Evolutionary conservation across 2,113 vertebrate genomes (phyloP).

Genomic region (Pseudopipra pipra): DNA sequence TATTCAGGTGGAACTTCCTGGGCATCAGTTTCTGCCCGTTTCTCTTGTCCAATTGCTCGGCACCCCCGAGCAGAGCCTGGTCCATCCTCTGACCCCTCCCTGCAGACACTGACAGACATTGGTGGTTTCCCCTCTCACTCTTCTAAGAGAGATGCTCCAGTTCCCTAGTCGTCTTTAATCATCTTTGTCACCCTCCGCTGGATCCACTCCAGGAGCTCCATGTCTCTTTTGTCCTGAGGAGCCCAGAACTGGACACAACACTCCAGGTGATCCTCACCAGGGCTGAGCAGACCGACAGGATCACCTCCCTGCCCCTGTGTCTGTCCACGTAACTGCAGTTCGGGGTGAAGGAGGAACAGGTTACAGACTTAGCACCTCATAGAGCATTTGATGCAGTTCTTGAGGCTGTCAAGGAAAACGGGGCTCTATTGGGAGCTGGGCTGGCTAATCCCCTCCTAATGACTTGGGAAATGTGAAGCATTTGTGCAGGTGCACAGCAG

Average conservation of each 20-base stretch:
- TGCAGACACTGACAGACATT: not conserved
- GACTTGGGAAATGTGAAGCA: not conserved
- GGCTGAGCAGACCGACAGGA: not conserved
- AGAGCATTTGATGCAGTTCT: not conserved
- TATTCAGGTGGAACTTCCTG: not conserved
- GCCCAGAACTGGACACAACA: not conserved
- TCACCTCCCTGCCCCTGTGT: fast-evolving
- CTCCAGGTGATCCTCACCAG: not conserved
- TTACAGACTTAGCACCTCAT: fast-evolving
- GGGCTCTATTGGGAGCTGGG: not conserved
- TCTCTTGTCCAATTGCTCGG: fast-evolving
- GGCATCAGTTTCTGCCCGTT: fast-evolving
- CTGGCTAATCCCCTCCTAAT: not conserved
- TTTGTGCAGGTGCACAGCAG: not conserved
- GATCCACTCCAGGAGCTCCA: fast-evolving
- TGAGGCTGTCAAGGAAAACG: not conserved
- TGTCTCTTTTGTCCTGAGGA: not conserved
- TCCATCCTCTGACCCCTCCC: not conserved
- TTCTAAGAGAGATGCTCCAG: not conserved
- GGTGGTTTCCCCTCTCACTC: not conserved
- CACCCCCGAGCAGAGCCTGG: fast-evolving
- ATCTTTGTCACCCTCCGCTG: not conserved
- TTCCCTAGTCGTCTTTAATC: not conserved
- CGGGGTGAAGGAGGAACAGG: not conserved
- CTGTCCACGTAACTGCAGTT: not conserved